Percentiles rank a stretch among this genome's conserved stretches.
Conservation (phyloP, 2,797 vertebrate species). For the Danio kyathit region DNA sequence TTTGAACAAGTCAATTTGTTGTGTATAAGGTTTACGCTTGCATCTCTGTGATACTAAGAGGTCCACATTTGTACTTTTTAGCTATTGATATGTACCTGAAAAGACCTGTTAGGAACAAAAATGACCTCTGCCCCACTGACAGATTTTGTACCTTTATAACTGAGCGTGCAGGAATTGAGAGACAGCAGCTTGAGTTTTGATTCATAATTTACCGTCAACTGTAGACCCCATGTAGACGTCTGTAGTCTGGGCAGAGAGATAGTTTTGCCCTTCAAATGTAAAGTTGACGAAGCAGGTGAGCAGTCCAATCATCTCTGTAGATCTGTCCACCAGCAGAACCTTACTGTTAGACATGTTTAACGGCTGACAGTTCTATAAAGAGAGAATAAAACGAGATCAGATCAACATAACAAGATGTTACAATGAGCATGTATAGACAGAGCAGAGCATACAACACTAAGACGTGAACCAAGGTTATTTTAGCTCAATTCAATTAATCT, state of each 20-base stretch:
- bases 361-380: constrained; percentile 54
- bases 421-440: not conserved
- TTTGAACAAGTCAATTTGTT: no score
- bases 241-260: constrained; percentile 45
- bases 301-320: constrained; percentile 19
- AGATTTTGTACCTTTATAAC: no score
- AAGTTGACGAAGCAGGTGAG: constrained; percentile 63
- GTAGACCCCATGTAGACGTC: accelerated
- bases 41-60: no score
- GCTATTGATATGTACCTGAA: no score
- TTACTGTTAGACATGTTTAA: not conserved
- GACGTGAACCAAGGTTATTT: no score
- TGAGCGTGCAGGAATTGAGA: not conserved
- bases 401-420: not conserved
- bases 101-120: no score
- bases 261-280: constrained; percentile 42
- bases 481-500: no score
- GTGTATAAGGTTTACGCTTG: no score
- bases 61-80: no score
- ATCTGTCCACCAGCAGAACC: not conserved
- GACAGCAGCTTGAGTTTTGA: not conserved
- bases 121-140: no score
- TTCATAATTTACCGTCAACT: constrained; percentile 3
- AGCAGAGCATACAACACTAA: no score
- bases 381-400: not conserved